Percentiles rank a stretch among this genome's conserved stretches.
Conservation (phyloP, 1,140 invertebrate species). For the Pectinophora gossypiella region DNA sequence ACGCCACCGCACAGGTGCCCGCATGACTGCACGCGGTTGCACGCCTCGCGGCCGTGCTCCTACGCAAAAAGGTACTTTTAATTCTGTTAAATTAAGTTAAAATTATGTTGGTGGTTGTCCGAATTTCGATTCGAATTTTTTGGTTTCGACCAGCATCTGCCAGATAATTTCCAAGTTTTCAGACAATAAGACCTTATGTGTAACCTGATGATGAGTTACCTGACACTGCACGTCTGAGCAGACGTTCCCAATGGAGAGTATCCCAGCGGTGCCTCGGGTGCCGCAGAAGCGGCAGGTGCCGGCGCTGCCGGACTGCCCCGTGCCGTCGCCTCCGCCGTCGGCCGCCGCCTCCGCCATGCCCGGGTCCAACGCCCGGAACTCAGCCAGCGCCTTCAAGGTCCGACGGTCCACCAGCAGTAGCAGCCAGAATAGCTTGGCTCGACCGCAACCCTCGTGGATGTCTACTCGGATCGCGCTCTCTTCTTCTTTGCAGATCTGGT, state of each 20-base stretch:
- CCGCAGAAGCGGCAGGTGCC: slow-evolving; percentile 96
- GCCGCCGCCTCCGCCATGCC: slow-evolving; percentile 30
- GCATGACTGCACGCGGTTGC: slow-evolving; percentile 88
- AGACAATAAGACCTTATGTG: background rate
- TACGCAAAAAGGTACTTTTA: slow-evolving; percentile 67
- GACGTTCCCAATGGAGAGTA: slow-evolving; percentile 93
- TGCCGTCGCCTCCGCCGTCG: slow-evolving; percentile 23
- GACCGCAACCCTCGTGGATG: slow-evolving; percentile 95
- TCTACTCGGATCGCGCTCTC: slow-evolving; percentile 96
- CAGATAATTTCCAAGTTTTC: no score
- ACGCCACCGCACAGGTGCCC: slow-evolving; percentile 96
- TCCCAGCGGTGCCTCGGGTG: slow-evolving; percentile 86
- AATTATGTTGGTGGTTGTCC: no score
- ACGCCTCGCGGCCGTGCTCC: slow-evolving; percentile 91
- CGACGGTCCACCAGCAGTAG: slow-evolving; percentile 93
- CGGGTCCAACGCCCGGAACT: slow-evolving; percentile 85
- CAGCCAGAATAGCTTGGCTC: slow-evolving; percentile 97
- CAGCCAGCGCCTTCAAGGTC: slow-evolving; percentile 94
- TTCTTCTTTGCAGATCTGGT: slow-evolving; percentile 93
- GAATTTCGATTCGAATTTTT: no score
- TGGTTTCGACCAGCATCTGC: no score
- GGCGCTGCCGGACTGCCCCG: slow-evolving; percentile 65
- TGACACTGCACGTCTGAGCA: slow-evolving; percentile 96
- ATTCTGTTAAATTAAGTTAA: no score
- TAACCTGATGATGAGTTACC: slow-evolving; percentile 63